These are phyloP conservation scores for Cheilosia urbana DNA, from an alignment of 2,888 invertebrate species.

Conservation along the genomic window DNA sequence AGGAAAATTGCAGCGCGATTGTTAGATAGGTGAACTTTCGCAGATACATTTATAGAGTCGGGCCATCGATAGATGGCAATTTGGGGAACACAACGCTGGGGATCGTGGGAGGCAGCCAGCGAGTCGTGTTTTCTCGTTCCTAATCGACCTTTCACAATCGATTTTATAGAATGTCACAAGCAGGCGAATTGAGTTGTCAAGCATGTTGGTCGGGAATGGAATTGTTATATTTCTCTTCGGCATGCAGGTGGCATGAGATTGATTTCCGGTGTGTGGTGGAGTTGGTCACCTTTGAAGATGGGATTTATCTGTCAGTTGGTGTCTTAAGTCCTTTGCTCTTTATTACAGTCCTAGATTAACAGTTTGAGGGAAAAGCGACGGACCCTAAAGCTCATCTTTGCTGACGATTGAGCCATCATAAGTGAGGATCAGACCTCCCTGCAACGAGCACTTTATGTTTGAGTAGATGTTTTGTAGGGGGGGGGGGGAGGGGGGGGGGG, in stretches of 20 bases:
- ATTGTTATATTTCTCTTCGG: not conserved
- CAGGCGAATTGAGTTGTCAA: slow-evolving; percentile 54
- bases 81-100: slow-evolving; percentile 27
- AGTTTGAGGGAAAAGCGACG: too few relatives aligned
- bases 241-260: slow-evolving; percentile 6
- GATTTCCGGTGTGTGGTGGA: not conserved
- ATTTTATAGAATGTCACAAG: slow-evolving; percentile 35
- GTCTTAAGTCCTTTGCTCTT: too few relatives aligned
- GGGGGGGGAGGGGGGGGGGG: too few relatives aligned
- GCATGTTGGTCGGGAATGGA: slow-evolving; percentile 7
- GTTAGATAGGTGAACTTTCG: slow-evolving; percentile 41
- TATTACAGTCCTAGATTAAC: too few relatives aligned
- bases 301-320: too few relatives aligned
- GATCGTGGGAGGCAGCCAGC: slow-evolving; percentile 51
- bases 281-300: not conserved
- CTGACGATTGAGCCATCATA: too few relatives aligned
- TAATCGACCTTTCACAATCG: slow-evolving; percentile 63
- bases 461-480: too few relatives aligned
- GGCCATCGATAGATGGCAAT: slow-evolving; percentile 10
- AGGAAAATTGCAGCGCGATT: slow-evolving; percentile 48
- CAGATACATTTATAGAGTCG: not conserved
- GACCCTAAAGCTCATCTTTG: too few relatives aligned
- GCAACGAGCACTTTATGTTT: too few relatives aligned
- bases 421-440: too few relatives aligned
- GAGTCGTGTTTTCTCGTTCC: slow-evolving; percentile 22